Percentiles rank a stretch among this genome's conserved stretches.
phyloP scores from a whole-genome alignment of 2,113 vertebrate species.

The Spilogale gracilis region DNA sequence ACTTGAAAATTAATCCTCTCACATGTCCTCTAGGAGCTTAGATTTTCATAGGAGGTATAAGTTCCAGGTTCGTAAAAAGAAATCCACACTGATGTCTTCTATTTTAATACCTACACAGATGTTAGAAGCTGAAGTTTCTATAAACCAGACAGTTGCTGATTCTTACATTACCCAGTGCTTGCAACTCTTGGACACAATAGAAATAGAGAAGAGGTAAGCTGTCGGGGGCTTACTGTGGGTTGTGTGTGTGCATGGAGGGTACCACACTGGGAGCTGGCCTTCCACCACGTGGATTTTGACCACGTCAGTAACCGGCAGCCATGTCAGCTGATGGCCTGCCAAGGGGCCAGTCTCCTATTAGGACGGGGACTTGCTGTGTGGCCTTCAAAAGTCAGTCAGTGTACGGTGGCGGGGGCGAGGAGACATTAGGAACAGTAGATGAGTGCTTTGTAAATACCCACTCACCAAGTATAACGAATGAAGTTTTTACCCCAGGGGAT shows the following conservation, averaged over 20 bases:
- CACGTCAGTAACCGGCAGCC: not conserved
- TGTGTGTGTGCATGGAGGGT: fast-evolving
- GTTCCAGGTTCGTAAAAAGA: not conserved
- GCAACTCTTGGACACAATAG: slow-evolving; percentile 90
- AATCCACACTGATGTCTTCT: not conserved
- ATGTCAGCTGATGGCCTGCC: fast-evolving
- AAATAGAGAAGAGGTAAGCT: slow-evolving; percentile 93
- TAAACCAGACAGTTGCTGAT: slow-evolving; percentile 93
- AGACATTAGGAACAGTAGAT: not conserved
- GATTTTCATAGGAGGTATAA: not conserved
- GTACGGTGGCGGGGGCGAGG: not conserved
- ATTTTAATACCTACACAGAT: slow-evolving; percentile 86
- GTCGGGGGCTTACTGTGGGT: not conserved
- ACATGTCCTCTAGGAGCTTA: not conserved
- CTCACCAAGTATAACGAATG: not conserved
- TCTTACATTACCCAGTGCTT: slow-evolving; percentile 91
- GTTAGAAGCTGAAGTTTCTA: slow-evolving; percentile 93
- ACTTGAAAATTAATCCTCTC: slow-evolving; percentile 30
- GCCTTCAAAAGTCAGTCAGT: not conserved
- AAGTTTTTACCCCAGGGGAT: not conserved
- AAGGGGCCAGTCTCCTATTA: not conserved
- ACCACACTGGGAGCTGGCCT: fast-evolving
- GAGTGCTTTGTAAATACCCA: not conserved
- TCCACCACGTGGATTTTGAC: fast-evolving
- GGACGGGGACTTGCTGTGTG: not conserved